A percentile compares a stretch with the other conserved stretches of the same genome.
Conservation (phyloP, 2,113 vertebrate species). For the Recurvirostra avosetta region DNA sequence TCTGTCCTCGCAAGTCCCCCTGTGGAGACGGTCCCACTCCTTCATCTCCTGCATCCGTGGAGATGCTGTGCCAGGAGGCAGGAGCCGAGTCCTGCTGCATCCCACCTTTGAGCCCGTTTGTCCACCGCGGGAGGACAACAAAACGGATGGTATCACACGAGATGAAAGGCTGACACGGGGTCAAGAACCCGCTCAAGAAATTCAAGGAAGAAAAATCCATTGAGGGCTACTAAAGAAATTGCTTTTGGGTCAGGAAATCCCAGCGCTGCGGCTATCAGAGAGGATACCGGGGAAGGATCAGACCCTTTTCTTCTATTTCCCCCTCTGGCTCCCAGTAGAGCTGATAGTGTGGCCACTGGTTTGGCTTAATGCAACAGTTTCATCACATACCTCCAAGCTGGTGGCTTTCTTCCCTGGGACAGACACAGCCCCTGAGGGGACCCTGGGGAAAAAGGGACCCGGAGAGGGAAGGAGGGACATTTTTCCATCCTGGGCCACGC, state of each 20-base stretch:
- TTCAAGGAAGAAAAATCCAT: not conserved
- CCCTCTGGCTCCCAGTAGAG: not conserved
- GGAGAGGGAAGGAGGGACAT: not conserved
- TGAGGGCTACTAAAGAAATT: not conserved
- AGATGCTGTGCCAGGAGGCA: not conserved
- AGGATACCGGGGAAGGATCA: not conserved
- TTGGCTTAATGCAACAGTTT: not conserved
- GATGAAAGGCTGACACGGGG: not conserved
- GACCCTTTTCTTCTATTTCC: not conserved
- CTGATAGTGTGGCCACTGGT: not conserved
- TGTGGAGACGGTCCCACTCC: rapidly evolving
- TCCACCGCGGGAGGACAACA: not conserved
- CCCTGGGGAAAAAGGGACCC: not conserved
- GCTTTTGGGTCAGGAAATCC: slow-evolving; percentile 6
- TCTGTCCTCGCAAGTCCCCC: not conserved
- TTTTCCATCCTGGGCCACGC: rapidly evolving
- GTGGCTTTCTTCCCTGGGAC: not conserved
- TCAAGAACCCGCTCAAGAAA: not conserved
- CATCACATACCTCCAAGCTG: not conserved
- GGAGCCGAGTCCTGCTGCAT: not conserved
- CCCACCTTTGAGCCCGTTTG: rapidly evolving
- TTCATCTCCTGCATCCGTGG: not conserved
- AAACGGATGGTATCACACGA: not conserved
- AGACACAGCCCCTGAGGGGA: not conserved
- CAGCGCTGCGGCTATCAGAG: not conserved